These are phyloP conservation scores for Turnix velox DNA, from an alignment of 2,113 vertebrate genomes.

Conservation along the genomic window DNA sequence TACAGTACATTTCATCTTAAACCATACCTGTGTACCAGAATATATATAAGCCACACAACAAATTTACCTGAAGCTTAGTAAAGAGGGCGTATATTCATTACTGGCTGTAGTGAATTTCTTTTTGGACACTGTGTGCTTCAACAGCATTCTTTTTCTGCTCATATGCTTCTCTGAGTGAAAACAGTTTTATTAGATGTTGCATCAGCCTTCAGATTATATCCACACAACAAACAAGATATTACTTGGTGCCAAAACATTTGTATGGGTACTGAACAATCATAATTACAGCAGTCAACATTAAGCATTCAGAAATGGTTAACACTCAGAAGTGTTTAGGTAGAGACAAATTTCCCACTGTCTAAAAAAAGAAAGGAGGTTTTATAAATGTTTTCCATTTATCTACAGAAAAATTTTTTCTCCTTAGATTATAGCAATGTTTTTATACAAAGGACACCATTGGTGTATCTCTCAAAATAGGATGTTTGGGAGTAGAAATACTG, in stretches of 20 bases:
- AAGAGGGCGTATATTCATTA: background rate
- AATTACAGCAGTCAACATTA: background rate
- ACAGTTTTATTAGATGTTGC: background rate
- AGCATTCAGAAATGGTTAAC: background rate
- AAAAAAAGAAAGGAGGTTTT: background rate
- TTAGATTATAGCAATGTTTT: background rate
- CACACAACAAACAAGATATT: background rate
- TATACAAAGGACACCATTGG: background rate
- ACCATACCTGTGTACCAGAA: background rate
- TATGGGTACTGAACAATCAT: background rate
- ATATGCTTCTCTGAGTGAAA: background rate
- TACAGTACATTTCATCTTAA: background rate
- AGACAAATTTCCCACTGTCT: background rate
- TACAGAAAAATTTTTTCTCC: background rate
- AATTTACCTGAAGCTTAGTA: background rate
- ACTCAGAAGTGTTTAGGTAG: background rate
- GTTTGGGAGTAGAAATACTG: background rate
- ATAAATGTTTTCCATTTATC: background rate
- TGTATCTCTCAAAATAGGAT: background rate
- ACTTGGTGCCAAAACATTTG: background rate
- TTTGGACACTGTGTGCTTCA: background rate
- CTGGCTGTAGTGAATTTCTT: background rate
- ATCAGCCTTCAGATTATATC: background rate
- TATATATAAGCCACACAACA: background rate
- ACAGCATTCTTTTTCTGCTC: background rate